Percentiles rank a stretch among this genome's conserved stretches.
phyloP scores from a whole-genome alignment of 2,113 vertebrate genomes.

The Phodopus roborovskii region DNA sequence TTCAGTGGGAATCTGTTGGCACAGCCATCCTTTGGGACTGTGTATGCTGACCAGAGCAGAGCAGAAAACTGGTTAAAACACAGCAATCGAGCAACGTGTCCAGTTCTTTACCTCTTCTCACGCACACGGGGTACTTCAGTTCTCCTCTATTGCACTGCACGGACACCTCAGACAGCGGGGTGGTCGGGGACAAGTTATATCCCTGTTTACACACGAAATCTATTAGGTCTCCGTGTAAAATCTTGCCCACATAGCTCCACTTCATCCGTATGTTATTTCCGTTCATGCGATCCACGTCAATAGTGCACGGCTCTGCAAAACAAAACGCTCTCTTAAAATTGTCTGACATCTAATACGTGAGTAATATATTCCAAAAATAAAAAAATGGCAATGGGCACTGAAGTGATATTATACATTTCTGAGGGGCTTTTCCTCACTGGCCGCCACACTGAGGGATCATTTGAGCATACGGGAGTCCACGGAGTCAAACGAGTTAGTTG shows the following conservation, averaged over 20 bases:
- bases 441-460: neutral
- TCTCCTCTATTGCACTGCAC: slow-evolving; percentile 82
- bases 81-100: neutral
- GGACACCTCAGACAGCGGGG: slow-evolving; percentile 71
- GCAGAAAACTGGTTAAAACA: neutral
- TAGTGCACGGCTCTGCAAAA: slow-evolving; percentile 85
- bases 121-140: slow-evolving; percentile 85
- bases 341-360: neutral
- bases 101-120: slow-evolving; percentile 82
- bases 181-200: slow-evolving; percentile 73
- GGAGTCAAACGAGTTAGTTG: neutral
- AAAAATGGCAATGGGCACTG: neutral
- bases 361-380: neutral
- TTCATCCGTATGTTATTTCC: slow-evolving; percentile 84
- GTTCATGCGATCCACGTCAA: slow-evolving; percentile 71
- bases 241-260: slow-evolving; percentile 84
- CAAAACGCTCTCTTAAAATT: neutral
- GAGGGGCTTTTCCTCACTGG: neutral
- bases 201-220: slow-evolving; percentile 87
- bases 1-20: neutral
- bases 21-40: neutral
- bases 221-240: slow-evolving; percentile 87
- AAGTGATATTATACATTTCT: neutral
- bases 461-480: neutral
- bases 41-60: neutral